Percentiles rank a stretch among this genome's conserved stretches.
These are phyloP conservation scores for Catonia carolina DNA, from an alignment of 2,888 invertebrate species.

Conservation along the genomic window DNA sequence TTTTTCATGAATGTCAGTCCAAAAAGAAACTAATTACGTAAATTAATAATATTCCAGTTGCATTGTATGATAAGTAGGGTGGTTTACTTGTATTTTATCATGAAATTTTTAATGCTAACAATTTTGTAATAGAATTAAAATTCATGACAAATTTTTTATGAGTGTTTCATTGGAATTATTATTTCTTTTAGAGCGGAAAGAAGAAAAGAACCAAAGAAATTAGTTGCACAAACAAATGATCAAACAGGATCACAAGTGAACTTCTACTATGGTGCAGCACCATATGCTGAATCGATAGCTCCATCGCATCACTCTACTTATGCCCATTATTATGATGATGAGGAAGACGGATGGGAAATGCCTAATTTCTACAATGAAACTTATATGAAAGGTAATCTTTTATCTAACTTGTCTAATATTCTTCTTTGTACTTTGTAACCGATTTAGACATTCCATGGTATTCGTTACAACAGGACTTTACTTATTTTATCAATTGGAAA, in stretches of 20 bases:
- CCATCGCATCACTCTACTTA: constrained; percentile 93
- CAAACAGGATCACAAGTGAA: constrained; percentile 91
- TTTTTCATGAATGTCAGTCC: too few relatives aligned
- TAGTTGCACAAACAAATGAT: constrained; percentile 79
- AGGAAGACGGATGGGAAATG: constrained; percentile 97
- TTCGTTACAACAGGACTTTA: too few relatives aligned
- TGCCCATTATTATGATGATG: constrained; percentile 92
- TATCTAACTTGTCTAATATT: neutral
- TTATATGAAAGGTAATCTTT: constrained; percentile 76
- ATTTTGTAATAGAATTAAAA: too few relatives aligned
- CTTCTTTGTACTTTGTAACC: too few relatives aligned
- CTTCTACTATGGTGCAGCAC: constrained; percentile 93
- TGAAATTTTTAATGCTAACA: too few relatives aligned
- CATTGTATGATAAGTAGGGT: too few relatives aligned
- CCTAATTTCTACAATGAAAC: constrained; percentile 95
- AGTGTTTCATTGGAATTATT: neutral
- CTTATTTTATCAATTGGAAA: too few relatives aligned
- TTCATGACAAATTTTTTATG: too few relatives aligned
- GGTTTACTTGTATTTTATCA: too few relatives aligned
- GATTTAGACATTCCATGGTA: too few relatives aligned
- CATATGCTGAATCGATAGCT: constrained; percentile 91
- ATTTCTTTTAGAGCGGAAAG: constrained; percentile 59
- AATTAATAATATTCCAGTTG: too few relatives aligned
- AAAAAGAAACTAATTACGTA: too few relatives aligned
- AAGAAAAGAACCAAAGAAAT: constrained; percentile 86